Evolutionary conservation across 2,113 vertebrate species (phyloP).

Genomic region (Nerophis lumbriciformis): DNA sequence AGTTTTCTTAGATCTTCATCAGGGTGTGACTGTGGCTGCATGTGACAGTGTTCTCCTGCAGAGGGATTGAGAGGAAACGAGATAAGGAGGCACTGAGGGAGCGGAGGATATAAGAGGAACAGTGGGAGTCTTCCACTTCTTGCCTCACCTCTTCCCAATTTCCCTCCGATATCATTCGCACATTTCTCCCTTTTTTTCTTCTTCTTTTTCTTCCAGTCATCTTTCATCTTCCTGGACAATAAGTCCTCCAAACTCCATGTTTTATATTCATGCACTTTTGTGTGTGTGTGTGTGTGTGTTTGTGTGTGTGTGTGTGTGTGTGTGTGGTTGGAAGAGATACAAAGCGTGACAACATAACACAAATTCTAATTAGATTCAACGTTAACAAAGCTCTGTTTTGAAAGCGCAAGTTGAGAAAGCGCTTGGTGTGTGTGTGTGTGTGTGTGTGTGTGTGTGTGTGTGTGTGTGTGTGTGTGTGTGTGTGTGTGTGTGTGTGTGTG

Average conservation of each 20-base stretch:
- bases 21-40: conserved; percentile 43
- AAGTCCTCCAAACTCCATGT: neutral
- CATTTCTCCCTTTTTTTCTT: too few relatives aligned
- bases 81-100: conserved; percentile 24
- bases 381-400: neutral
- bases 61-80: conserved; percentile 36
- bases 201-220: too few relatives aligned
- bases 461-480: too few relatives aligned
- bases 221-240: neutral
- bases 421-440: neutral
- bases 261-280: too few relatives aligned
- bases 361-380: neutral
- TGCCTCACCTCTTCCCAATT: conserved; percentile 29
- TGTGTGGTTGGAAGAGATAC: neutral
- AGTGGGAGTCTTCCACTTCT: conserved; percentile 44
- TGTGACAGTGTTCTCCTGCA: conserved; percentile 41
- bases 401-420: neutral
- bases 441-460: too few relatives aligned
- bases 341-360: neutral
- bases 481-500: too few relatives aligned
- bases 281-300: neutral
- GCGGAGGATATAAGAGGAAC: conserved; percentile 38
- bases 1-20: conserved; percentile 55
- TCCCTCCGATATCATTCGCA: conserved; percentile 4
- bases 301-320: neutral